phyloP scores from a whole-genome alignment of 2,888 invertebrate species.

The Zygogramma bicolorata region DNA sequence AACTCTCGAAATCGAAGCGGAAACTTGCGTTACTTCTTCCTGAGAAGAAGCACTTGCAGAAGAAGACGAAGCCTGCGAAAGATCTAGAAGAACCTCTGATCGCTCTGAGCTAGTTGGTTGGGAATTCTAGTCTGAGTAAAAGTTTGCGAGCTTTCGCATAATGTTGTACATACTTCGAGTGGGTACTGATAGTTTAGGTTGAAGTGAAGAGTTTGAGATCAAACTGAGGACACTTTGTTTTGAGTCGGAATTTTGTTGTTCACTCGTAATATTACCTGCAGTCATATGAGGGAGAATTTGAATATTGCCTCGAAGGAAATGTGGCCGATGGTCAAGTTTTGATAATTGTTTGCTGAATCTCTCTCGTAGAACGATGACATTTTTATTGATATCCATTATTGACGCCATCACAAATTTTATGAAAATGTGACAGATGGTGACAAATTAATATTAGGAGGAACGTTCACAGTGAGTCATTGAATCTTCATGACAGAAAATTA shows the following conservation, averaged over 20 bases:
- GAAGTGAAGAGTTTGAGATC: neutral
- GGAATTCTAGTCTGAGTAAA: neutral
- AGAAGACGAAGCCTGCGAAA: constrained; percentile 11
- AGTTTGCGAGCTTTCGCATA: constrained; percentile 7
- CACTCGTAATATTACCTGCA: too few relatives aligned
- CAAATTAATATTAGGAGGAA: too few relatives aligned
- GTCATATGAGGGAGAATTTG: too few relatives aligned
- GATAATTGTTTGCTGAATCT: too few relatives aligned
- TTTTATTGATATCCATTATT: too few relatives aligned
- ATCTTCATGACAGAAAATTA: too few relatives aligned
- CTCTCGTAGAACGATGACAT: too few relatives aligned
- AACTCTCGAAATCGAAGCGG: constrained; percentile 74
- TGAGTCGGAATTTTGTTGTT: neutral
- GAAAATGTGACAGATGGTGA: too few relatives aligned
- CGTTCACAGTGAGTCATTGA: too few relatives aligned
- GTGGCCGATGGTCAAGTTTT: too few relatives aligned
- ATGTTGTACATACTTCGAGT: constrained; percentile 29
- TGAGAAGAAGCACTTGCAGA: constrained; percentile 70
- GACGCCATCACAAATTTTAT: too few relatives aligned
- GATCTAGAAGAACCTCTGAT: constrained; percentile 71
- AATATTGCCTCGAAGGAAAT: too few relatives aligned
- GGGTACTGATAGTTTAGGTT: constrained; percentile 5
- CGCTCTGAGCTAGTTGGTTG: constrained; percentile 72
- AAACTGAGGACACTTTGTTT: neutral
- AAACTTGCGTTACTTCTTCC: constrained; percentile 72